A percentile compares a stretch with the other conserved stretches of the same genome.
Conservation (phyloP, 2,113 vertebrate genomes). For the Rynchops niger region DNA sequence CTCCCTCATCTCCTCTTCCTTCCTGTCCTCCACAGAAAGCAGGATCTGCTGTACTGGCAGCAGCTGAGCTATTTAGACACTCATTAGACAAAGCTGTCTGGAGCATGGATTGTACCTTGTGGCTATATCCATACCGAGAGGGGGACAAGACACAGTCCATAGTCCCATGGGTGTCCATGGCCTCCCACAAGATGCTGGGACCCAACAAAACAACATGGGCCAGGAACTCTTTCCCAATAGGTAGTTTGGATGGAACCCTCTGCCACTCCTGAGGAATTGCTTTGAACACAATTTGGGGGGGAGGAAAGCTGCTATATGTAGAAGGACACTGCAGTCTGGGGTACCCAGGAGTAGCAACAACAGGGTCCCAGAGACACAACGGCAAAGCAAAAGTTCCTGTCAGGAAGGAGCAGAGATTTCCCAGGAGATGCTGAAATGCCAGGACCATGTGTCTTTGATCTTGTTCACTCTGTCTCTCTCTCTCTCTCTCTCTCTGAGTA, state of each 20-base stretch:
- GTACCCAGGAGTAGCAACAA: neutral
- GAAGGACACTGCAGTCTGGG: rapidly evolving
- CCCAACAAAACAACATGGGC: neutral
- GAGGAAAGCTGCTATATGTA: neutral
- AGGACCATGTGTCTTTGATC: neutral
- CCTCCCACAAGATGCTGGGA: neutral
- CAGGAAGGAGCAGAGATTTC: neutral
- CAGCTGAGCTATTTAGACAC: neutral
- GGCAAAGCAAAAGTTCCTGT: neutral
- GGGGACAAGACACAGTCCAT: neutral
- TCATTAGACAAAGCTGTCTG: neutral
- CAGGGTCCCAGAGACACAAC: neutral
- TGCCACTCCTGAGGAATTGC: neutral
- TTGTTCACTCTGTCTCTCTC: neutral
- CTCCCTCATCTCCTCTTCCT: neutral
- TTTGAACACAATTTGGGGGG: neutral
- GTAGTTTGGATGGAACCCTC: neutral
- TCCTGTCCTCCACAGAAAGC: neutral
- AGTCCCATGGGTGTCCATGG: neutral
- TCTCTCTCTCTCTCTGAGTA: neutral
- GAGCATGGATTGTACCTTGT: neutral
- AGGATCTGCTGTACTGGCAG: neutral
- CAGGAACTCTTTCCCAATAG: neutral
- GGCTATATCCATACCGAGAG: neutral
- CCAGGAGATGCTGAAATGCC: neutral